Evolutionary conservation across 2,797 vertebrate genomes (phyloP), one percentile per base, ranked within the genome.

Genomic region (Percopsis omiscomaycus): DNA sequence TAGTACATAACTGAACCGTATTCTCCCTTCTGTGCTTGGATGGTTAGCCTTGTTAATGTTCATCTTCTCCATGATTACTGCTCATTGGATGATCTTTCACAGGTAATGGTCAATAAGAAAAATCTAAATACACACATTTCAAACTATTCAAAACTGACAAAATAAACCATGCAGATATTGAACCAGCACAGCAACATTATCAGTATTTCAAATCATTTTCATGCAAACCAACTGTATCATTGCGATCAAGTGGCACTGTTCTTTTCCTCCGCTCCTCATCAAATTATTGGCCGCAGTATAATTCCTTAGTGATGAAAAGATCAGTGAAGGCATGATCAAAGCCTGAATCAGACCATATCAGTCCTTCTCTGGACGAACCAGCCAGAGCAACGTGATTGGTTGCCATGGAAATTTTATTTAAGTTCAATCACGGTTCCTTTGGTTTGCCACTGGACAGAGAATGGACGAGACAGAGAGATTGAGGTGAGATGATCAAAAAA

Each of bases 341-440:
- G 82, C 66, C 69, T 30, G 44, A 55, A 58, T 9, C 81, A 57
- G 68, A 79, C 75, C 78, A 79, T 52, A 72, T 67, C 74, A 73
- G 44, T 57, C 64, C 48, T 61, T 74, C 63, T 16, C 53, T 49
- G 57, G 66, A 78, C 55, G 4, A 68, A 67, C 64, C 55, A n/a
- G 76, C 71, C 61, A 51, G 63, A 32, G 57, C 58, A 16, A 16
- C 59, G 74, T 81, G 80, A 83, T 77, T 80, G 83, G 84, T 86
- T 88, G 82, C 88, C 85, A 88, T 88, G 85, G 85, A 86, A 85
- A 90, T 89, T 79, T 68, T 52, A 77, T 78, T 86, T 75, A 86
- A 77, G 70, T 75, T 60, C 71, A 68, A 63, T 81, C 74, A 50
- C 74, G 61, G 27, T 65, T 5, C 64, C 81, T 73, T 75, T 57